phyloP scores from a whole-genome alignment of 2,888 invertebrate species.

The Netelia melanura region DNA sequence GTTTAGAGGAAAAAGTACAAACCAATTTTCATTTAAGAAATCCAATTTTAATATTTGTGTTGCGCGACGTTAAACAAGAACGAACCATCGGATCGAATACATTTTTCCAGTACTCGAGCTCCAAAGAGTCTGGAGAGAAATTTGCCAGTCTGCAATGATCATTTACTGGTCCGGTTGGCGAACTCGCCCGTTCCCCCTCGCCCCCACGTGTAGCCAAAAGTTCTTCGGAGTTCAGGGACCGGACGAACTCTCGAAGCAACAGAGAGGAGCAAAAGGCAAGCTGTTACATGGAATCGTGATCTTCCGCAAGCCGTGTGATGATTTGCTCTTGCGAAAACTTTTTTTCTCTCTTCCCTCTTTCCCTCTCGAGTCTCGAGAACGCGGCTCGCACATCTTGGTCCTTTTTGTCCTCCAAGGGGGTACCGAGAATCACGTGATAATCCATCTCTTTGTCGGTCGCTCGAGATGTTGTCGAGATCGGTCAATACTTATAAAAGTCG shows the following conservation, averaged over 20 bases:
- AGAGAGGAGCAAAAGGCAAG: constrained; percentile 29
- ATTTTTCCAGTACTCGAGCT: neutral
- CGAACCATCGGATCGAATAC: neutral
- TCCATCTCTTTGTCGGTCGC: constrained; percentile 67
- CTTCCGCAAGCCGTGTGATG: constrained; percentile 65
- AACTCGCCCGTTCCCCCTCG: neutral
- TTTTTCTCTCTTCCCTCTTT: constrained; percentile 21
- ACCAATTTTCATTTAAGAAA: no score
- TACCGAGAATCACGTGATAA: constrained; percentile 69
- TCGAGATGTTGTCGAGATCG: constrained; percentile 4
- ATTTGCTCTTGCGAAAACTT: constrained; percentile 59
- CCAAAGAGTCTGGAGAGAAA: neutral
- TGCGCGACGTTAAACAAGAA: neutral
- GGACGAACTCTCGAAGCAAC: constrained; percentile 53
- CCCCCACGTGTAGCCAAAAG: constrained; percentile 48
- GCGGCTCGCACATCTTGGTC: constrained; percentile 50
- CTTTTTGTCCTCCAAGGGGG: constrained; percentile 62
- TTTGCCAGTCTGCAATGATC: constrained; percentile 48
- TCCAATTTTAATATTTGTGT: neutral
- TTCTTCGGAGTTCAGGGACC: constrained; percentile 64
- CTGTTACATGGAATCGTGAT: constrained; percentile 70
- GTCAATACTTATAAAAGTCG: constrained; percentile 8
- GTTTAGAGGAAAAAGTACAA: no score
- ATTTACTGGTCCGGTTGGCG: constrained; percentile 58
- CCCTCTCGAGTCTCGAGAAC: constrained; percentile 51